phyloP scores from a whole-genome alignment of 1,140 invertebrate genomes.

The Trachymyrmex cornetzi region DNA sequence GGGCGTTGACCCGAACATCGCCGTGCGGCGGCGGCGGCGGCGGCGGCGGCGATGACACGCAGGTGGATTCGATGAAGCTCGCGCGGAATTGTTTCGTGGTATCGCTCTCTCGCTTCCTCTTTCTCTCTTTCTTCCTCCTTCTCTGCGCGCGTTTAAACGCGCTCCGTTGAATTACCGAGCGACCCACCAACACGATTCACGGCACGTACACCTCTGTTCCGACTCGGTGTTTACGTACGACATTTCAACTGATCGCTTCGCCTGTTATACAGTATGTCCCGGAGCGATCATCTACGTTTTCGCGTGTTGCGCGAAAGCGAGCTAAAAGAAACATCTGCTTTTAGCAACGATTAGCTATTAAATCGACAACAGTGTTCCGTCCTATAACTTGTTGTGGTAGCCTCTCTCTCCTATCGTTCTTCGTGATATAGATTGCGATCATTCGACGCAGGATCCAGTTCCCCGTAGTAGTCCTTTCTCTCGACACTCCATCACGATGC shows the following conservation, averaged over 20 bases:
- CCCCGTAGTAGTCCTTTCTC: constrained; percentile 65
- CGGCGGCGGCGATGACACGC: constrained; percentile 42
- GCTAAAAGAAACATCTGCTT: constrained; percentile 35
- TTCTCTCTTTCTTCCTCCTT: not conserved
- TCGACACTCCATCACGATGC: constrained; percentile 9
- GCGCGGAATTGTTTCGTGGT: constrained; percentile 42
- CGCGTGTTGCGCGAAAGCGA: not conserved
- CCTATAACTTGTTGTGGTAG: constrained; percentile 4
- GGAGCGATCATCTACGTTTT: not conserved
- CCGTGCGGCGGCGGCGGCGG: not conserved
- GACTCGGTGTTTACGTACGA: constrained; percentile 9
- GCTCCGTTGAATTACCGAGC: constrained; percentile 7
- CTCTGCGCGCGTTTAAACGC: not conserved
- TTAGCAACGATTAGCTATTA: constrained; percentile 31
- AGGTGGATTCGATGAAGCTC: constrained; percentile 44
- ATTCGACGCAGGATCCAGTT: constrained; percentile 65
- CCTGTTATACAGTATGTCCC: not conserved
- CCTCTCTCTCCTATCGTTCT: not conserved
- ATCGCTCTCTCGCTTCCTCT: constrained; percentile 26
- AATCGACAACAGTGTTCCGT: not conserved
- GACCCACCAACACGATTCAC: constrained; percentile 37
- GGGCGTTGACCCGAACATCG: constrained; percentile 49
- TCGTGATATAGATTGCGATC: constrained; percentile 65
- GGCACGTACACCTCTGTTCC: not conserved
- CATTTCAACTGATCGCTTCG: constrained; percentile 19